These are phyloP conservation scores for Dendrolimus kikuchii DNA, from an alignment of 1,140 invertebrate genomes.

Conservation along the genomic window DNA sequence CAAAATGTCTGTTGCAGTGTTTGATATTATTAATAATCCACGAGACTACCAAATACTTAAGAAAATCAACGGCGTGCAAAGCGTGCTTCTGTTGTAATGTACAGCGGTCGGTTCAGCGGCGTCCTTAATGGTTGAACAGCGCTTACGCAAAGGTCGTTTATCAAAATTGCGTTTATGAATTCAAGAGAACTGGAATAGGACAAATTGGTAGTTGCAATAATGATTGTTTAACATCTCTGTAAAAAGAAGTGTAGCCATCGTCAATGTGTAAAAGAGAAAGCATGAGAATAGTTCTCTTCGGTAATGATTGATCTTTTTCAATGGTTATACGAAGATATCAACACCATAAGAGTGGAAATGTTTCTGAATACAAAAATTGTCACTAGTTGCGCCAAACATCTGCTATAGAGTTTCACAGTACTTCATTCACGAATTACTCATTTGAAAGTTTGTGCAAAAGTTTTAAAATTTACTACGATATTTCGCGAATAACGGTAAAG, in stretches of 20 bases:
- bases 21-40: constrained; percentile 6
- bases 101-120: constrained; percentile 24
- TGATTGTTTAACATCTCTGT: constrained; percentile 1
- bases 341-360: not conserved
- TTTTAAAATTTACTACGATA: no score
- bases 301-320: constrained; percentile 18
- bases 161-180: constrained; percentile 29
- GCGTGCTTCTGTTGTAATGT: constrained; percentile 29
- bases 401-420: no score
- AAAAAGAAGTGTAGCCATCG: constrained; percentile 7
- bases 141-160: constrained; percentile 45
- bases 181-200: not conserved
- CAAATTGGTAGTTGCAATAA: not conserved
- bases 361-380: no score
- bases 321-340: constrained; percentile 4
- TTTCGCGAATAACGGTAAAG: no score
- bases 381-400: no score
- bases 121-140: constrained; percentile 46
- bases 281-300: constrained; percentile 13
- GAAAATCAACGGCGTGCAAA: constrained; percentile 21
- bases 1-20: constrained; percentile 7
- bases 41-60: constrained; percentile 7
- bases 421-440: no score
- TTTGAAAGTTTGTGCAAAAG: no score
- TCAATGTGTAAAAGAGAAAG: constrained; percentile 29